Percentiles rank a stretch among this genome's conserved stretches.
Conservation (phyloP, 2,113 vertebrate genomes). For the Eira barbara region DNA sequence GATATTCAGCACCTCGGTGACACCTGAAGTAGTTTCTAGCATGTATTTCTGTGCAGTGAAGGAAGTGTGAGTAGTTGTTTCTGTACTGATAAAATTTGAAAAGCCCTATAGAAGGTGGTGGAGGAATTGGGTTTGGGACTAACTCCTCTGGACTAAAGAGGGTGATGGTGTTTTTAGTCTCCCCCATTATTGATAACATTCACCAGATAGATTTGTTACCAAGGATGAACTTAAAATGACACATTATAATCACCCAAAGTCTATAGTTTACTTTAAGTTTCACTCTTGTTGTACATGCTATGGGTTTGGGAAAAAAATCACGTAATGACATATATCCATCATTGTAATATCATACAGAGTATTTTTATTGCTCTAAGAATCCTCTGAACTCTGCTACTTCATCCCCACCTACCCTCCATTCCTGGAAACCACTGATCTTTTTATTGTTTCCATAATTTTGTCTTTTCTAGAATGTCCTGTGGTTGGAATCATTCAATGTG, state of each 20-base stretch:
- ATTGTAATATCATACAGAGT: neutral
- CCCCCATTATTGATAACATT: neutral
- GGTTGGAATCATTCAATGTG: neutral
- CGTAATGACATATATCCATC: neutral
- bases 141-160: neutral
- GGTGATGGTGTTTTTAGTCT: neutral
- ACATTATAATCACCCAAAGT: neutral
- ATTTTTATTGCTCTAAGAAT: neutral
- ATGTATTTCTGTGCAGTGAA: slow-evolving; percentile 22
- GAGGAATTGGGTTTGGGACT: neutral
- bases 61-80: neutral
- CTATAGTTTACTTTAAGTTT: neutral
- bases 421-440: neutral
- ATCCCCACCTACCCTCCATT: neutral
- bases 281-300: neutral
- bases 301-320: neutral
- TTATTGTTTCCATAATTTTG: neutral
- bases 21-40: neutral
- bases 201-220: neutral
- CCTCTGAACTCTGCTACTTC: neutral
- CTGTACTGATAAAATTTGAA: neutral
- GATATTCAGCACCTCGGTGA: neutral
- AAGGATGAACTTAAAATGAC: neutral
- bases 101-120: neutral
- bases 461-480: neutral